Evolutionary conservation across 2,888 invertebrate species (phyloP), one percentile per base, ranked within the genome.

Genomic region (Sminthurinus aureus): DNA sequence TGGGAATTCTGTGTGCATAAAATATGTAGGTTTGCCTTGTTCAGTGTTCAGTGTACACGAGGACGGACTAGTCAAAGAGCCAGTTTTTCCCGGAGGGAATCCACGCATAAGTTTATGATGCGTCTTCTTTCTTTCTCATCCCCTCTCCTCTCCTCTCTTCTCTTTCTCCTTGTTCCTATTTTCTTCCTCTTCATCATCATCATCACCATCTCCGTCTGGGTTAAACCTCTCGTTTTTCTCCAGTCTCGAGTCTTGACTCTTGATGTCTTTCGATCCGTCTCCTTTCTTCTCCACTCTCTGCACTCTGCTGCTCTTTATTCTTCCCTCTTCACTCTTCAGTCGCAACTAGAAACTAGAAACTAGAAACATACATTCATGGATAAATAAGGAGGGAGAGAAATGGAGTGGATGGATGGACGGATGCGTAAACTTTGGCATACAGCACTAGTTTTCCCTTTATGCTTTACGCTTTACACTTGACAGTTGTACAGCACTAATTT

Each of bases 11-110:
- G 38, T 38, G 38, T 38, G 38, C 38, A 38, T 38, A 38, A 38
- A 58, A 18, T 58, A 15, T 58, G 58, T 58, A 58, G 9, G 13
- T 58, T 18, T 13, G 2, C 58, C 18, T 9, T 9, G 52, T 52
- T 11, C 52, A 11, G 8, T 52, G 52, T 52, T 11, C 52, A 52
- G n/a, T n/a, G 38, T 58, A 58, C 58, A 58, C 58, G 13, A 58
- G 58, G 38, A 38, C 38, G 13, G 58, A 58, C 58, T 58, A 58
- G 58, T 58, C 58, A 58, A 58, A 58, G 4, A 58, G 58, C 18
- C 9, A 67, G 13, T 79, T 79, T 38, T n/a, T 79, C 51, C 73
- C 75, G 6, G 4, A 50, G 58, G 58, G 58, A 58, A 58, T 58
- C 58, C 58, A 58, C 58, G 9, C 58, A 58, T 58, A 58, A 58